These are phyloP conservation scores for Theocolax elegans DNA, from an alignment of 1,140 invertebrate genomes.

Conservation along the genomic window DNA sequence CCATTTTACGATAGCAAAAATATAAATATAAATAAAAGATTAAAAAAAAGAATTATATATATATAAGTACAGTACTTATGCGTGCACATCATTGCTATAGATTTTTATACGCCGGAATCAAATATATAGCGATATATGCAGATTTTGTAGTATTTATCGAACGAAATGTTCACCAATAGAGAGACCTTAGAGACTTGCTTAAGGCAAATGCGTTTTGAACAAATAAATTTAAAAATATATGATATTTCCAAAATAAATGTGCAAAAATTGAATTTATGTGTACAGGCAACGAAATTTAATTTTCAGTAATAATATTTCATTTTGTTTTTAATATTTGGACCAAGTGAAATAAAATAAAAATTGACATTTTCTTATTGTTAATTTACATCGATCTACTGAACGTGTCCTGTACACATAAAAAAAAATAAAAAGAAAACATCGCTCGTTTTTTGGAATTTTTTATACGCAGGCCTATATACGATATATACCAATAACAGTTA, in stretches of 20 bases:
- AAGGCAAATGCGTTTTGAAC: neutral
- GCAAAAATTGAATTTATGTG: neutral
- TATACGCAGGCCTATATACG: slow-evolving; percentile 19
- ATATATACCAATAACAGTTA: slow-evolving; percentile 16
- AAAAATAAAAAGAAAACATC: too few relatives aligned
- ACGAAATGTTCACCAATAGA: slow-evolving; percentile 3
- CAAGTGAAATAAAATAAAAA: too few relatives aligned
- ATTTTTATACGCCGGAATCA: slow-evolving; percentile 30
- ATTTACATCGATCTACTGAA: too few relatives aligned
- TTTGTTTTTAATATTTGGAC: neutral
- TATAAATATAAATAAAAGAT: too few relatives aligned
- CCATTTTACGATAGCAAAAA: neutral
- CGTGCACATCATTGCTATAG: slow-evolving; percentile 11
- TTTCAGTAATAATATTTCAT: neutral
- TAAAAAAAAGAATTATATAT: neutral
- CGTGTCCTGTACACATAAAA: too few relatives aligned
- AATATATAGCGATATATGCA: slow-evolving; percentile 11
- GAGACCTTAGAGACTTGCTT: slow-evolving; percentile 20
- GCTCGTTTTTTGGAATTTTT: too few relatives aligned
- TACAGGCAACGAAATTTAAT: neutral
- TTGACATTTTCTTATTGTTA: too few relatives aligned
- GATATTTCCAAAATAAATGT: slow-evolving; percentile 1
- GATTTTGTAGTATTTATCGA: slow-evolving; percentile 31
- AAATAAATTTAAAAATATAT: too few relatives aligned
- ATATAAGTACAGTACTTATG: slow-evolving; percentile 30